phyloP scores from a whole-genome alignment of 2,797 vertebrate genomes.

The Gadopsis bispinosus region DNA sequence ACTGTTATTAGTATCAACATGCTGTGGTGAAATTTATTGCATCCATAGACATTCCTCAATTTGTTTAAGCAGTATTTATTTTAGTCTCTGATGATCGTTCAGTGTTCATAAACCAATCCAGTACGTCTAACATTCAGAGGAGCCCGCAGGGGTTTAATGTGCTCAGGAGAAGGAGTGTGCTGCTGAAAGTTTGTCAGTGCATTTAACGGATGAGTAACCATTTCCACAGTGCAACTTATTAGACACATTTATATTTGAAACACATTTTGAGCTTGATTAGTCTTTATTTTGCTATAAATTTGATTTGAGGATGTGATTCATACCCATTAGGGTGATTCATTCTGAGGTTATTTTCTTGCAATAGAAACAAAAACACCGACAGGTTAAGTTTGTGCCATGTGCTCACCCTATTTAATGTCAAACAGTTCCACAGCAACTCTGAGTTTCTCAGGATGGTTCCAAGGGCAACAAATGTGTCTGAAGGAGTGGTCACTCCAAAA shows the following conservation, averaged over 20 bases:
- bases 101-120: slow-evolving; percentile 48
- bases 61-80: slow-evolving; percentile 37
- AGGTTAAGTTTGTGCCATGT: slow-evolving; percentile 47
- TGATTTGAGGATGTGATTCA: slow-evolving; percentile 65
- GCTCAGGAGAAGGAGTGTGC: slow-evolving; percentile 34
- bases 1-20: slow-evolving; percentile 8
- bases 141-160: slow-evolving; percentile 47
- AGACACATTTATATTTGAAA: slow-evolving; percentile 47
- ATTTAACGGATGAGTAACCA: slow-evolving; percentile 67
- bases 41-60: slow-evolving; percentile 16
- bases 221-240: slow-evolving; percentile 37
- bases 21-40: slow-evolving; percentile 1
- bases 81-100: slow-evolving; percentile 47
- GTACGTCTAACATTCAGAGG: slow-evolving; percentile 19
- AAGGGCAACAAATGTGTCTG: slow-evolving; percentile 56
- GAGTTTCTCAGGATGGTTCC: slow-evolving; percentile 36
- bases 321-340: slow-evolving; percentile 49
- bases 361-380: slow-evolving; percentile 64
- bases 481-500: slow-evolving; percentile 40
- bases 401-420: slow-evolving; percentile 47
- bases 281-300: slow-evolving; percentile 59
- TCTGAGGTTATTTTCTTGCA: slow-evolving; percentile 51
- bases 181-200: slow-evolving; percentile 53
- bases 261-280: slow-evolving; percentile 52
- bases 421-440: slow-evolving; percentile 33